A percentile compares a stretch with the other conserved stretches of the same genome.
phyloP scores from a whole-genome alignment of 2,113 vertebrate genomes.

The Microtus pennsylvanicus region DNA sequence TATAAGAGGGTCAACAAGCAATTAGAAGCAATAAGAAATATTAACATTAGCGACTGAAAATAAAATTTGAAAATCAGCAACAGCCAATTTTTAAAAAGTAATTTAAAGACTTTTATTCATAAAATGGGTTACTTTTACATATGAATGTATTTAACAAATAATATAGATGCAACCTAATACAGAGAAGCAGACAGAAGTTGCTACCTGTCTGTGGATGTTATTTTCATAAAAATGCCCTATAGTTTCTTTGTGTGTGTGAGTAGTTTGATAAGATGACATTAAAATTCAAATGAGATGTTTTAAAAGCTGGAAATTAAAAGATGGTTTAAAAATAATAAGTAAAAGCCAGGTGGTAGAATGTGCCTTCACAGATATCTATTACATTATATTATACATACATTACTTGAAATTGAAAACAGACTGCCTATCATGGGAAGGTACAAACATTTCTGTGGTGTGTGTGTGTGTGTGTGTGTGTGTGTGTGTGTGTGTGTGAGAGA shows the following conservation, averaged over 20 bases:
- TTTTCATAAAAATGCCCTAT: slow-evolving; percentile 16
- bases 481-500: background rate
- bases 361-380: background rate
- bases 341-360: slow-evolving; percentile 17
- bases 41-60: slow-evolving; percentile 62
- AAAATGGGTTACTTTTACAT: slow-evolving; percentile 28
- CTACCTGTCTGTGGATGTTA: background rate
- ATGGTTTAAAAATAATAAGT: background rate
- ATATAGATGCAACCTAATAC: slow-evolving; percentile 13
- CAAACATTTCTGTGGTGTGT: background rate
- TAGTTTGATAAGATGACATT: slow-evolving; percentile 36
- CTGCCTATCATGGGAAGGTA: background rate
- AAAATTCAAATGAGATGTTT: slow-evolving; percentile 30
- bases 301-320: background rate
- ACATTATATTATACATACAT: background rate
- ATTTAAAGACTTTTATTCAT: slow-evolving; percentile 59
- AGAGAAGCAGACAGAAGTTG: background rate
- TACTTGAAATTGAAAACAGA: slow-evolving; percentile 54
- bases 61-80: slow-evolving; percentile 61
- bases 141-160: slow-evolving; percentile 56
- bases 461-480: background rate
- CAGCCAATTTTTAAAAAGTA: slow-evolving; percentile 61
- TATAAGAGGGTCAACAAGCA: slow-evolving; percentile 52
- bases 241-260: background rate
- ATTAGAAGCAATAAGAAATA: slow-evolving; percentile 62